Conservation (phyloP, 2,888 invertebrate genomes). For the Parnassius mnemosyne region DNA sequence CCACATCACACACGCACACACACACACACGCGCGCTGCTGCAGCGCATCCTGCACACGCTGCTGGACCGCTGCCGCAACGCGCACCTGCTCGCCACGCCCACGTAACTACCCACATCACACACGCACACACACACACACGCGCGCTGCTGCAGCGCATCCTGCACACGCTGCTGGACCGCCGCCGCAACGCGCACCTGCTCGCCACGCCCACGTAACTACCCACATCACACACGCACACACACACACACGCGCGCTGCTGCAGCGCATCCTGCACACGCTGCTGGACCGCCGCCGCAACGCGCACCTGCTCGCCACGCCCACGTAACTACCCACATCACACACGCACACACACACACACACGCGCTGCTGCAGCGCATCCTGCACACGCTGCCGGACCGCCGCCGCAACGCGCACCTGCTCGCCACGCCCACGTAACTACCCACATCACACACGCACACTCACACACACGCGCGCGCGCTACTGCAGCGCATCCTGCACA, state of each 20-base stretch:
- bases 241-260: constrained; percentile 76
- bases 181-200: constrained; percentile 89
- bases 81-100: constrained; percentile 82
- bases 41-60: constrained; percentile 98
- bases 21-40: constrained; percentile 89
- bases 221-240: constrained; percentile 63
- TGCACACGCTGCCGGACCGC: constrained; percentile 96
- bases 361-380: constrained; percentile 87
- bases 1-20: constrained; percentile 21
- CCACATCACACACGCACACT: not conserved
- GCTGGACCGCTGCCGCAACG: constrained; percentile 93
- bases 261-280: constrained; percentile 96
- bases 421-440: constrained; percentile 67
- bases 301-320: constrained; percentile 82
- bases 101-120: constrained; percentile 52
- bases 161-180: constrained; percentile 96
- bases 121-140: not conserved
- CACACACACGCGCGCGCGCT: not conserved
- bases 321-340: constrained; percentile 50
- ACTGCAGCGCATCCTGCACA: not conserved
- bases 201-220: constrained; percentile 67
- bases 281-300: constrained; percentile 92
- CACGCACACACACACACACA: constrained; percentile 61
- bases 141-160: constrained; percentile 87
- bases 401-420: constrained; percentile 89